Percentiles rank a stretch among this genome's conserved stretches.
phyloP scores from a whole-genome alignment of 2,888 invertebrate species.

The Calliopum simillimum region DNA sequence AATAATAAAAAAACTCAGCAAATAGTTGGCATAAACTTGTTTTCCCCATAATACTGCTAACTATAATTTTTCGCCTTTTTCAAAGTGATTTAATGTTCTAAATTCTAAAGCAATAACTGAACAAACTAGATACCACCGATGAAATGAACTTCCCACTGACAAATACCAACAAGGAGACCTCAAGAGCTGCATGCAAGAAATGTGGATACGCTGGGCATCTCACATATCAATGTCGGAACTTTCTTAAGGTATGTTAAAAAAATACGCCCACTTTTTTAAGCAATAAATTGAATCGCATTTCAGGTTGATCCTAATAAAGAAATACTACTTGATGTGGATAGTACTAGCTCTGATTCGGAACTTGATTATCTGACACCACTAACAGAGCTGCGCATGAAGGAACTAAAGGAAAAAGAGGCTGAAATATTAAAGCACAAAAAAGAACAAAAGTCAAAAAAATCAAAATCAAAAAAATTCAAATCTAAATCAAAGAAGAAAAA shows the following conservation, averaged over 20 bases:
- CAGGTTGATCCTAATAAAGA: slow-evolving; percentile 92
- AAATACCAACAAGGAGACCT: slow-evolving; percentile 75
- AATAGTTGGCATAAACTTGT: no score
- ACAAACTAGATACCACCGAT: slow-evolving; percentile 28
- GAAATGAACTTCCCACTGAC: slow-evolving; percentile 63
- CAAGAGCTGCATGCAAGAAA: slow-evolving; percentile 90
- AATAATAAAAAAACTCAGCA: no score
- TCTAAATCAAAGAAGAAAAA: slow-evolving; percentile 45
- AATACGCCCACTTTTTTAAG: background rate
- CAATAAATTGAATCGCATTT: slow-evolving; percentile 15
- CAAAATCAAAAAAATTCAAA: slow-evolving; percentile 45
- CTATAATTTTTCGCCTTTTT: background rate
- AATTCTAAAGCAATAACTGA: slow-evolving; percentile 20
- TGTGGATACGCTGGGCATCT: slow-evolving; percentile 97
- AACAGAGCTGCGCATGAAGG: slow-evolving; percentile 82
- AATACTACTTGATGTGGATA: slow-evolving; percentile 91
- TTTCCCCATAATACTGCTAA: slow-evolving; percentile 2
- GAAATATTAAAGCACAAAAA: slow-evolving; percentile 61
- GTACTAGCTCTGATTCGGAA: slow-evolving; percentile 90
- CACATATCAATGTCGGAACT: slow-evolving; percentile 96
- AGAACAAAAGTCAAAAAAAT: slow-evolving; percentile 41
- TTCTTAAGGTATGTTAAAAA: slow-evolving; percentile 76
- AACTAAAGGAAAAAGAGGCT: slow-evolving; percentile 77
- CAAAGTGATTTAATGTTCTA: background rate
- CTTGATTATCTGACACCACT: slow-evolving; percentile 86